phyloP scores from a whole-genome alignment of 1,140 invertebrate genomes.

The Choristoneura fumiferana region DNA sequence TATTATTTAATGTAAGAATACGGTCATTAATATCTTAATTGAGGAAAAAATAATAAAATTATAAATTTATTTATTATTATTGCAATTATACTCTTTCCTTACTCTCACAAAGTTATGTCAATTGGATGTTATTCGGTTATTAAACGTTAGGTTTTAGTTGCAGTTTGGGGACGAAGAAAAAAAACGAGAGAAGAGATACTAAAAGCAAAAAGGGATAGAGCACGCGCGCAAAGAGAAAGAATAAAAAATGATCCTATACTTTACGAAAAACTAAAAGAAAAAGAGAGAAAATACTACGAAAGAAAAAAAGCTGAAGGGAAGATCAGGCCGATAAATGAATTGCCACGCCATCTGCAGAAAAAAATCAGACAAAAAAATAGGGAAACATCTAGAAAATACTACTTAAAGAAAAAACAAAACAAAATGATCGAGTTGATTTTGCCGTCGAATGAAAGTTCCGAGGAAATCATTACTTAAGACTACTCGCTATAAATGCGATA shows the following conservation, averaged over 20 bases:
- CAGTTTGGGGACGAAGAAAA: not conserved
- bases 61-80: too few species aligned
- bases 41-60: too few species aligned
- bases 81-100: too few species aligned
- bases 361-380: not conserved
- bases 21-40: too few species aligned
- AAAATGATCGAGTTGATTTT: not conserved
- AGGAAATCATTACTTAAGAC: too few species aligned
- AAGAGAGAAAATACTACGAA: not conserved
- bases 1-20: too few species aligned
- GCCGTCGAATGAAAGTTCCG: too few species aligned
- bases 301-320: constrained; percentile 2
- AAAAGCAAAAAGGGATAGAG: not conserved
- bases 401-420: not conserved
- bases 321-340: not conserved
- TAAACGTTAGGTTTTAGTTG: too few species aligned
- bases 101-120: too few species aligned
- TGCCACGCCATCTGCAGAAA: not conserved
- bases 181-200: not conserved
- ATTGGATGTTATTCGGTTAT: too few species aligned
- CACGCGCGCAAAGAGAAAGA: not conserved
- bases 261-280: not conserved
- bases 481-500: too few species aligned
- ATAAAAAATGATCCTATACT: constrained; percentile 15
- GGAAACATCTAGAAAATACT: not conserved